Conservation (phyloP, 2,113 vertebrate genomes). For the Lepisosteus oculatus region DNA sequence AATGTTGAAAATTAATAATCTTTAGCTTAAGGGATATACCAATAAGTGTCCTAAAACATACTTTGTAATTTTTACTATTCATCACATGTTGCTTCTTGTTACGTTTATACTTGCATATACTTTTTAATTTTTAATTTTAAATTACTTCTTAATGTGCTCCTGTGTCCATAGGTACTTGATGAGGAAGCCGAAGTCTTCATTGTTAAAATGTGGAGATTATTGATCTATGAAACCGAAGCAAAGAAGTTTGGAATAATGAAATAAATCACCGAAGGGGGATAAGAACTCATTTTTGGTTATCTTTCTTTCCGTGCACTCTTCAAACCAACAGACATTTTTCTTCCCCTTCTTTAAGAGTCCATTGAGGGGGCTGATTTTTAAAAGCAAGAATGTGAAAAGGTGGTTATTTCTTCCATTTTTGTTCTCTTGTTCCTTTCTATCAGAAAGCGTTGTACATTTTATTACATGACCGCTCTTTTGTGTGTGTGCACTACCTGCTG, state of each 20-base stretch:
- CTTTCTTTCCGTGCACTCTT: conserved; percentile 24
- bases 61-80: too few species aligned
- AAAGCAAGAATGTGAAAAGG: conserved; percentile 10
- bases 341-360: not conserved
- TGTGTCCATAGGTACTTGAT: conserved; percentile 81
- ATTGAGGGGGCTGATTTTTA: conserved; percentile 11
- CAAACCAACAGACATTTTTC: conserved; percentile 7
- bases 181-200: conserved; percentile 99
- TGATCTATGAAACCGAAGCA: conserved; percentile 98
- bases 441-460: conserved; percentile 13
- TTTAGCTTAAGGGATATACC: too few species aligned
- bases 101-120: too few species aligned
- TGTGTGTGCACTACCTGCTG: conserved; percentile 8
- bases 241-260: conserved; percentile 99
- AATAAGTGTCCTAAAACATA: too few species aligned
- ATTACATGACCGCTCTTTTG: conserved; percentile 5
- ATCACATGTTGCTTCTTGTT: too few species aligned
- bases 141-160: not conserved
- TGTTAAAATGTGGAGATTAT: conserved; percentile 98
- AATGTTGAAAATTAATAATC: too few species aligned
- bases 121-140: not conserved
- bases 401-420: not conserved
- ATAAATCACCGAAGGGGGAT: conserved; percentile 60
- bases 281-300: conserved; percentile 32
- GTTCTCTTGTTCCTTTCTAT: not conserved